Base-by-base conservation (phyloP, 2,113 vertebrate genomes). In the Channa maculata region DNA sequence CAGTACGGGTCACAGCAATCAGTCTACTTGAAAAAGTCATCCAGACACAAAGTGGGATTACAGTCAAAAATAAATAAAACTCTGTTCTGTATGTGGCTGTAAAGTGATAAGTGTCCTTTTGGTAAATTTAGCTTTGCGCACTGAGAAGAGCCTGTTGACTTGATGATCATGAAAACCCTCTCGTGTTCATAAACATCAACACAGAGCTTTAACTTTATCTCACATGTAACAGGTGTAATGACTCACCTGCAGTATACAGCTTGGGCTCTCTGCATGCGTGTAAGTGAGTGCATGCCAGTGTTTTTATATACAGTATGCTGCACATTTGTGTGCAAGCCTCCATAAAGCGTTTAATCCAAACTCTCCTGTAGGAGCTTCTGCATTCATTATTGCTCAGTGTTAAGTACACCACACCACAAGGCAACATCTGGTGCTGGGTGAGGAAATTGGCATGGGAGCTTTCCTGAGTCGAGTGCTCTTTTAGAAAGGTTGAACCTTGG, bases 371-470 rank as follows among this genome's bases (percentile, higher is more conserved):
- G 55, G 71, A 81, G 53, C 15, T 36, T 24, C 14, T 14, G 33
- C 74, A 79, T 88, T 82, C 87, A 91, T 89, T 79, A 90, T 79
- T 84, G 52, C 82, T n/a, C 58, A 70, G 72, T 11, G 5, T 39
- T 66, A 67, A 63, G 71, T 70, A 50, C 50, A 62, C 49, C 5
- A 37, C 65, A 86, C 75, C 66, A 72, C 62, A 12, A 53, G 61
- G 72, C 39, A 86, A 83, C 88, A 91, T 86, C 77, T 91, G 85
- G 82, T 50, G 52, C 58, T 1, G 15, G 77, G 45, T 67, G 53
- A 63, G 55, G 62, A 72, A 81, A 55, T 53, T 55, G 49, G 82
- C 77, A 51, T 72, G 62, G 61, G 68, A 48, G 52, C 46, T 55
- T 71, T 74, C 60, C 88, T 63, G 59, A 68, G 73, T 80, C n/a